These are phyloP conservation scores for Cephalophus harveyi DNA, from an alignment of 2,113 vertebrate species.

Conservation along the genomic window DNA sequence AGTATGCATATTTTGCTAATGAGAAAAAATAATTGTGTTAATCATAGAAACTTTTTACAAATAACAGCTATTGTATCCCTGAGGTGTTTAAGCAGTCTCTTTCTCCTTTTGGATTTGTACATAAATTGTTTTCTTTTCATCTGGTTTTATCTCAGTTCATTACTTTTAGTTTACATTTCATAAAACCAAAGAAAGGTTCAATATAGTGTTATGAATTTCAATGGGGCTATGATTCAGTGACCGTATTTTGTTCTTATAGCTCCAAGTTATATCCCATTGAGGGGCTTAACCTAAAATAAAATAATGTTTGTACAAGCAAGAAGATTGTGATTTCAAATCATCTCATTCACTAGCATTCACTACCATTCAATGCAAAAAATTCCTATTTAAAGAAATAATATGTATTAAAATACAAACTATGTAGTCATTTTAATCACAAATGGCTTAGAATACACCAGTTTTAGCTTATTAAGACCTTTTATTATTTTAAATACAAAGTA, in stretches of 20 bases:
- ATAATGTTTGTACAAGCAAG: neutral
- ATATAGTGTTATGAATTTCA: neutral
- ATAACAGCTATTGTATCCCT: neutral
- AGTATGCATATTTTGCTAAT: neutral
- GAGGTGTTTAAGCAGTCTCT: neutral
- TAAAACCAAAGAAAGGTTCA: conserved; percentile 17
- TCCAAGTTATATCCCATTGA: neutral
- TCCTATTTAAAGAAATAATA: neutral
- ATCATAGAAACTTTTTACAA: neutral
- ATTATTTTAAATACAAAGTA: conserved; percentile 12
- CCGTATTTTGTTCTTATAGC: neutral
- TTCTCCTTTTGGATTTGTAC: neutral
- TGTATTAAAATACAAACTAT: neutral
- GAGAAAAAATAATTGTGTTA: neutral
- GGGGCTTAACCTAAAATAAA: neutral
- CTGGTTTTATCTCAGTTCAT: conserved; percentile 1
- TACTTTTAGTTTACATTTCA: conserved; percentile 37
- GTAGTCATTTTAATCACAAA: neutral
- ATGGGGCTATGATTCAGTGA: neutral
- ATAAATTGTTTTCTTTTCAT: neutral
- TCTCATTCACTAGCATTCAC: neutral
- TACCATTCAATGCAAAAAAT: neutral
- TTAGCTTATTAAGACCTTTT: neutral
- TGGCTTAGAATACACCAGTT: neutral
- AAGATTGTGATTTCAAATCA: neutral